These are phyloP conservation scores for Picathartes gymnocephalus DNA, from an alignment of 2,113 vertebrate species.

Conservation along the genomic window DNA sequence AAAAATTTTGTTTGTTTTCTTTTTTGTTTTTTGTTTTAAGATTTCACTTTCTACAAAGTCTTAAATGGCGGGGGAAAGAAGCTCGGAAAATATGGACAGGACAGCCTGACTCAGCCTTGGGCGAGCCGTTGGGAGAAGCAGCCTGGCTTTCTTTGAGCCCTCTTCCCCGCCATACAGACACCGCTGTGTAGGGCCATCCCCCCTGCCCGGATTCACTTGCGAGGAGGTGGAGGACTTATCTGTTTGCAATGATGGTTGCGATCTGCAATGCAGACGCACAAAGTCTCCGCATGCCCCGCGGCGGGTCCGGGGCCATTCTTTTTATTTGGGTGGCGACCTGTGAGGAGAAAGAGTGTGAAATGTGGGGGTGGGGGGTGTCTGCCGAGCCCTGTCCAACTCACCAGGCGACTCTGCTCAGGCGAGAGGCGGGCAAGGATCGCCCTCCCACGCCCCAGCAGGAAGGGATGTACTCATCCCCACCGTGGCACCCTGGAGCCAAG, in stretches of 20 bases:
- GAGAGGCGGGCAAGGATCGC: background rate
- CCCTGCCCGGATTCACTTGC: fast-evolving
- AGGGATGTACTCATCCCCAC: background rate
- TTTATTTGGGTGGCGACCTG: background rate
- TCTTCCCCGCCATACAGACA: background rate
- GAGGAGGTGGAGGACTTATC: background rate
- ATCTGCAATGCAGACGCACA: slow-evolving; percentile 22
- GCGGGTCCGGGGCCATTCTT: background rate
- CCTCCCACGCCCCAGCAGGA: background rate
- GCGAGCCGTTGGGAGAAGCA: too few species aligned
- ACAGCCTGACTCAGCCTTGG: background rate
- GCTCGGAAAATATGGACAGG: background rate
- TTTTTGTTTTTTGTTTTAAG: background rate
- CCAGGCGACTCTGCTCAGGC: background rate
- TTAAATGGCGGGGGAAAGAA: background rate
- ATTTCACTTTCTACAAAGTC: fast-evolving
- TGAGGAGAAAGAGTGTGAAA: background rate
- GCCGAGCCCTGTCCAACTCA: background rate
- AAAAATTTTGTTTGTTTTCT: too few species aligned
- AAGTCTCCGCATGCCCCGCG: background rate
- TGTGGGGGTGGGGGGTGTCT: background rate
- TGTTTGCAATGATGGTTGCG: fast-evolving
- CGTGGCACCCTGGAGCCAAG: background rate
- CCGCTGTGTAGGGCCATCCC: fast-evolving
- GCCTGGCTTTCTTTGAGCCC: background rate